Evolutionary conservation across 2,888 invertebrate genomes (phyloP).

Genomic region (Lepidochrysops patricia): DNA sequence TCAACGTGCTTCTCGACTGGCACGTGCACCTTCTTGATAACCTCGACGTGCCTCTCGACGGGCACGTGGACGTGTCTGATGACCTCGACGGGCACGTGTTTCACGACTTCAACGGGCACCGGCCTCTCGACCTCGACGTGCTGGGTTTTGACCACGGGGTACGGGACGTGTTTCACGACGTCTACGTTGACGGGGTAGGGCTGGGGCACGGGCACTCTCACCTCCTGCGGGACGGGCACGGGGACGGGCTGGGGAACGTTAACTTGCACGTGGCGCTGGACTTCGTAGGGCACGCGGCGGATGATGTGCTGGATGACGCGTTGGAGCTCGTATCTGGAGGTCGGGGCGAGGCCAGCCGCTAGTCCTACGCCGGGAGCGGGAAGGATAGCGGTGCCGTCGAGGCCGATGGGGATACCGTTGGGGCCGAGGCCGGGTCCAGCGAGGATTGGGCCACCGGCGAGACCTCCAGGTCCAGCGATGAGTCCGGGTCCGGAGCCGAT

Average conservation of each 20-base stretch:
- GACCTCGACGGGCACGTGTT: conserved; percentile 56
- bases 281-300: conserved; percentile 60
- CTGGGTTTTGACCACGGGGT: conserved; percentile 61
- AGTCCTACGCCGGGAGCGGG: conserved; percentile 48
- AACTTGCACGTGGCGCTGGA: conserved; percentile 56
- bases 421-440: conserved; percentile 2
- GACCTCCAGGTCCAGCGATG: conserved; percentile 12
- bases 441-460: conserved; percentile 5
- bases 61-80: conserved; percentile 59
- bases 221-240: conserved; percentile 58
- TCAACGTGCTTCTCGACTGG: conserved; percentile 61
- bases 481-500: conserved; percentile 11
- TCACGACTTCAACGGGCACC: conserved; percentile 57
- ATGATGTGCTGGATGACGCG: conserved; percentile 62
- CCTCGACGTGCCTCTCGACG: conserved; percentile 60
- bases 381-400: conserved; percentile 39
- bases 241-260: conserved; percentile 55
- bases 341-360: conserved; percentile 38
- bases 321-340: conserved; percentile 54
- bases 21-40: conserved; percentile 60
- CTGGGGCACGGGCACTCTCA: conserved; percentile 60
- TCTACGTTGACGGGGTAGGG: conserved; percentile 65
- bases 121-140: conserved; percentile 61
- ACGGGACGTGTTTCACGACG: conserved; percentile 60
- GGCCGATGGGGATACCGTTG: conserved; percentile 19